phyloP scores from a whole-genome alignment of 2,797 vertebrate species.

The Morelia viridis region DNA sequence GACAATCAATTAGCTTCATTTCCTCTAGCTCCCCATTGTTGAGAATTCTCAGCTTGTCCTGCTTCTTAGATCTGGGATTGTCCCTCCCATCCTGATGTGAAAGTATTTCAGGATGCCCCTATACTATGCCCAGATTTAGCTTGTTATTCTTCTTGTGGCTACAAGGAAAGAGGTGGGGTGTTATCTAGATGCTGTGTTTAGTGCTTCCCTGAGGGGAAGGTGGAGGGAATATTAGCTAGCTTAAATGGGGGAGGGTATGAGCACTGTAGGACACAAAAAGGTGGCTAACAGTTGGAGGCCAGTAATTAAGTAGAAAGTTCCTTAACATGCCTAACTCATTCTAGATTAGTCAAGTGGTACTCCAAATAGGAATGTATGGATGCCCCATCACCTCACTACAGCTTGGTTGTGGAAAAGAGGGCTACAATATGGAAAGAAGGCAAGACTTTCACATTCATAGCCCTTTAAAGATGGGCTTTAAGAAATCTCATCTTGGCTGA shows the following conservation, averaged over 20 bases:
- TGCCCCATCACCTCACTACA: no score
- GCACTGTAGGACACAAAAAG: neutral
- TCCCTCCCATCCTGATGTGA: neutral
- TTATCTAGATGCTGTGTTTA: neutral
- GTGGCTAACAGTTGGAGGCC: neutral
- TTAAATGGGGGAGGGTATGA: neutral
- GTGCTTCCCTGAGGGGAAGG: neutral
- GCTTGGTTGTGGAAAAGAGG: no score
- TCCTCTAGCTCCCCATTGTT: neutral
- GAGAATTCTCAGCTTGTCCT: neutral
- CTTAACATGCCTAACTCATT: neutral
- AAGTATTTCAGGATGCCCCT: neutral
- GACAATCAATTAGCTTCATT: neutral
- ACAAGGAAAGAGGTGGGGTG: neutral
- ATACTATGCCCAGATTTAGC: neutral
- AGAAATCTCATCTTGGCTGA: no score
- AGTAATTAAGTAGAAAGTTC: neutral
- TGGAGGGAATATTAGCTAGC: neutral
- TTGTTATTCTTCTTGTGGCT: neutral
- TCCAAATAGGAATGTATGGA: neutral
- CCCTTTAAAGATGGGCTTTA: no score
- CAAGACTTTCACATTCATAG: no score
- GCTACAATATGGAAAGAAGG: no score
- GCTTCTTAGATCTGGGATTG: neutral
- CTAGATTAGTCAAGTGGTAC: neutral